These are phyloP conservation scores for Nematolebias whitei DNA, from an alignment of 2,113 vertebrate genomes.

Conservation along the genomic window DNA sequence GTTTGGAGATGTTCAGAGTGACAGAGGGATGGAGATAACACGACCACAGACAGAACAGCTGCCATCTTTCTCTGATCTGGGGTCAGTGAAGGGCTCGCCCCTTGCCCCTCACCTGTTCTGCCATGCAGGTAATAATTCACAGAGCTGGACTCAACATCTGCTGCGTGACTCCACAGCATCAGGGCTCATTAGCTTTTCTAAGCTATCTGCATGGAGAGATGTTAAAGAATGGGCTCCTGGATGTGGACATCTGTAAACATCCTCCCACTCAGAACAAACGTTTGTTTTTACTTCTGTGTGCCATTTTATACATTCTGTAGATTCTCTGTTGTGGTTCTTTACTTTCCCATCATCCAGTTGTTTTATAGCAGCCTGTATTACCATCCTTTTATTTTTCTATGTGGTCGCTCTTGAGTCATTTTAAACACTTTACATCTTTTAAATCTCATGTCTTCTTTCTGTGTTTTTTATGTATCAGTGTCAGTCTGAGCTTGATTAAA, in stretches of 20 bases:
- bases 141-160: slow-evolving; percentile 15
- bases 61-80: slow-evolving; percentile 46
- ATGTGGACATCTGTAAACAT: background rate
- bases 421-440: too few relatives aligned
- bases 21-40: slow-evolving; percentile 10
- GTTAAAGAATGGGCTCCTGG: background rate
- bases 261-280: background rate
- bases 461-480: too few relatives aligned
- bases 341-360: background rate
- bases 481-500: too few relatives aligned
- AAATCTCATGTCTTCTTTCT: too few relatives aligned
- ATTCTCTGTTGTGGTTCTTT: background rate
- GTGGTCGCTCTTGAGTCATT: too few relatives aligned
- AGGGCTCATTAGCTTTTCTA: background rate
- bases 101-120: slow-evolving; percentile 56
- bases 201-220: background rate
- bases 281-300: background rate
- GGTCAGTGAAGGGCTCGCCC: slow-evolving; percentile 39
- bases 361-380: too few relatives aligned
- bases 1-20: slow-evolving; percentile 16
- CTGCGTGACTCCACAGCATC: background rate
- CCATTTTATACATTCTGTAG: background rate
- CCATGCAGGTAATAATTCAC: slow-evolving; percentile 50
- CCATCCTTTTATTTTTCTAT: background rate
- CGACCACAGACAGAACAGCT: slow-evolving; percentile 48